Conservation (phyloP, 2,888 invertebrate species). For the Drosophila cognata region DNA sequence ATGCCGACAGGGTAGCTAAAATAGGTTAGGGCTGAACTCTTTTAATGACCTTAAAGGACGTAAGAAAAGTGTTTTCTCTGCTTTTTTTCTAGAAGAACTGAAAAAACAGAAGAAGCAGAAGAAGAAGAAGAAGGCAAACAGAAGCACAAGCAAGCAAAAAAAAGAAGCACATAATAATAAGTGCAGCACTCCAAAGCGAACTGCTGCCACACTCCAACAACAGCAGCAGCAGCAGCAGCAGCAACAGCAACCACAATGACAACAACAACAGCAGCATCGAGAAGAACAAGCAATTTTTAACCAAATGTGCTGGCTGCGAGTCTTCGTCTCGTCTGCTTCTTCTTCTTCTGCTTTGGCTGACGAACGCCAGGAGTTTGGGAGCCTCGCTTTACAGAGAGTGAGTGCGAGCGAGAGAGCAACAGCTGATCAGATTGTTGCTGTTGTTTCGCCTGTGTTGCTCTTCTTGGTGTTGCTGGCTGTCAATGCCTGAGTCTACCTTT, state of each 20-base stretch:
- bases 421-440: conserved; percentile 45
- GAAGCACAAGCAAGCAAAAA: conserved; percentile 50
- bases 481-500: conserved; percentile 39
- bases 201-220: conserved; percentile 55
- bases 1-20: conserved; percentile 9
- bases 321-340: conserved; percentile 18
- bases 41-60: conserved; percentile 84
- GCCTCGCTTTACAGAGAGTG: conserved; percentile 14
- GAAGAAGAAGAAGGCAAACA: conserved; percentile 36
- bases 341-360: conserved; percentile 8
- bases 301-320: conserved; percentile 39
- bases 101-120: conserved; percentile 26
- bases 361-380: conserved; percentile 24
- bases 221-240: conserved; percentile 31
- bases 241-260: conserved; percentile 18
- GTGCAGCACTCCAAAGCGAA: conserved; percentile 69
- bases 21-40: conserved; percentile 32
- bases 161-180: conserved; percentile 72
- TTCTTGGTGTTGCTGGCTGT: conserved; percentile 37
- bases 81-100: conserved; percentile 66
- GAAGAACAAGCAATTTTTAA: conserved; percentile 32
- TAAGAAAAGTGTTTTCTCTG: conserved; percentile 60
- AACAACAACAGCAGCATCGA: conserved; percentile 11
- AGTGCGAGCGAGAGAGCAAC: conserved; percentile 3
- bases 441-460: conserved; percentile 25